Evolutionary conservation across 1,140 invertebrate genomes (phyloP), one percentile per base, ranked within the genome.

Genomic region (Cherax destructor): DNA sequence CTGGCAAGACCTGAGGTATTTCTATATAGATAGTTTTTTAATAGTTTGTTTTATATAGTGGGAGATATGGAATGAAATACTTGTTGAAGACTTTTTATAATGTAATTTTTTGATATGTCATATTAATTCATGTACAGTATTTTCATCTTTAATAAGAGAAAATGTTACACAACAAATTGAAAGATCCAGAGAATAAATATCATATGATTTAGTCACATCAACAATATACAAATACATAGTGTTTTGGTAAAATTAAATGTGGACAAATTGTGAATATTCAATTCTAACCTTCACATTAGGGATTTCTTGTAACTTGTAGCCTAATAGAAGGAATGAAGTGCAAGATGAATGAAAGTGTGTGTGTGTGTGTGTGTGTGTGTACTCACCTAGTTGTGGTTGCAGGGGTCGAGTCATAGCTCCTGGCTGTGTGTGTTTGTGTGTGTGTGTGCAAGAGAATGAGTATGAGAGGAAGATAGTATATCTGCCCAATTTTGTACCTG

Each of bases 401-500:
- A n/a, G n/a, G n/a, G n/a, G n/a, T n/a, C n/a, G n/a, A n/a, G n/a
- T n/a, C n/a, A n/a, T n/a, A n/a, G n/a, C n/a, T n/a, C n/a, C n/a
- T n/a, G n/a, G n/a, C n/a, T 41, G 2, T 2, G 30, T 69, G 59
- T 69, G 3, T 30, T 24, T 11, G 18, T 1, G 30, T 41, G 30
- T 41, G 2, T 2, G 30, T 69, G 59, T 69, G 3, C 5, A n/a
- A 74, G 69, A 74, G 69, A 83, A 49, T 79, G 61, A 86, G 72
- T 61, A 59, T 56, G 56, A 83, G 81, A 90, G 74, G 61, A 81
- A 41, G 79, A n/a, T 56, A 86, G 88, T 83, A 85, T 85, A 78
- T 91, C 89, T 91, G 83, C 89, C 83, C 89, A 91, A 86, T 91
- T 91, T 91, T 91, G 89, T 91, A 86, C 83, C 89, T 91, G 89